Base-by-base conservation (phyloP, 2,888 invertebrate genomes). In the Aproaerema taeniolella region DNA sequence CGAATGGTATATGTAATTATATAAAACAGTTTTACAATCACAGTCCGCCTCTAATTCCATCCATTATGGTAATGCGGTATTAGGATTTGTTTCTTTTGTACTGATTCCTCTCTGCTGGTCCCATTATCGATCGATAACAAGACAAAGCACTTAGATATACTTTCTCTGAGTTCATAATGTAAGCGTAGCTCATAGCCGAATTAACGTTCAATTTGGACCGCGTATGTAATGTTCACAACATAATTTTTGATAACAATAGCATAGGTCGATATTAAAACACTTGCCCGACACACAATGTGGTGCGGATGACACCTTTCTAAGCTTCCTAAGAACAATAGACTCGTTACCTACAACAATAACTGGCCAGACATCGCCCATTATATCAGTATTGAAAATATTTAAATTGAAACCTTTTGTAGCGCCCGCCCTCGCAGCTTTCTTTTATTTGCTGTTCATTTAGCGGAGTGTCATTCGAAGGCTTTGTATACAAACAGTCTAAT, bases 321-420 rank as follows among this genome's bases (percentile, higher is more conserved):
- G 62, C 61, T 51, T 52, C 63, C 62, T 57, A 39, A 41, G 66
- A 73, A 82, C 79, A 82, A 82, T 75, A 57, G 72, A 50, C 62
- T 80, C 75, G 75, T 81, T 81, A 75, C 58, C 56, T 65, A 60
- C 58, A 70, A 80, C 77, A 78, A 80, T 78, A 76, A 72, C 68
- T 65, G 50, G 49, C 55, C 58, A 42, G 45, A 41, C 53, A 40
- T 50, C 50, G 49, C 43, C 46, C 47, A 49, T 66, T 60, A 52
- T 52, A 64, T 58, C 56, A 55, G 57, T 59, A 47, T 59, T 55
- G 58, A 67, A n/a, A 61, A 56, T 61, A 61, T 68, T 68, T 52
- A 59, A 65, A 67, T 64, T 58, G 58, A 63, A 66, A 60, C 47
- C 55, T 56, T 65, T 58, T 48, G 34, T 25, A 30, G 39, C 28